Percentiles rank a stretch among this genome's conserved stretches.
Evolutionary conservation across 1,140 invertebrate genomes (phyloP).

Genomic region (Hyles vespertilio): DNA sequence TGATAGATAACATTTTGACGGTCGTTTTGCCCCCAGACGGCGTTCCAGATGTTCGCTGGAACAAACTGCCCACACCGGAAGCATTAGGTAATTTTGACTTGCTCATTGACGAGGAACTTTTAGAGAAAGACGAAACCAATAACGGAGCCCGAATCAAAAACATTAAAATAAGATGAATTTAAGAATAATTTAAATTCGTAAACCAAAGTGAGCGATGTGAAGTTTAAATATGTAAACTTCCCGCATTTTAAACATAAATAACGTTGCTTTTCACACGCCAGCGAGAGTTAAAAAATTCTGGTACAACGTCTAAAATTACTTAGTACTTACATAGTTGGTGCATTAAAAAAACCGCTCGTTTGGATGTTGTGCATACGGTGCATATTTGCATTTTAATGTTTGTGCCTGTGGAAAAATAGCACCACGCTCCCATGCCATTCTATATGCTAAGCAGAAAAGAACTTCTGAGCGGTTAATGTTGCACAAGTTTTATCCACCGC

Average conservation of each 20-base stretch:
- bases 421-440: conserved; percentile 9
- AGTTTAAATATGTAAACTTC: too few species aligned
- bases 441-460: conserved; percentile 23
- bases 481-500: conserved; percentile 17
- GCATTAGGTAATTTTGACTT: conserved; percentile 92
- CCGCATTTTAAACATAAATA: too few species aligned
- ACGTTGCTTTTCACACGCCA: too few species aligned
- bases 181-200: too few species aligned
- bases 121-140: conserved; percentile 42
- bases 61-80: conserved; percentile 88
- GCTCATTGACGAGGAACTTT: conserved; percentile 88
- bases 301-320: neutral
- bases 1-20: conserved; percentile 96
- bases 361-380: too few species aligned
- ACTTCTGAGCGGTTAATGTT: conserved; percentile 18
- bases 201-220: conserved; percentile 57
- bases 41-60: conserved; percentile 94
- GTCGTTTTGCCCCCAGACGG: conserved; percentile 93
- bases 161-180: too few species aligned
- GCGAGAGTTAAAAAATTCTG: too few species aligned
- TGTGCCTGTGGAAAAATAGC: conserved; percentile 16
- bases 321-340: conserved; percentile 6
- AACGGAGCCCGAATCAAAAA: too few species aligned
- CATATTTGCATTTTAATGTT: conserved; percentile 21
- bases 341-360: too few species aligned